Evolutionary conservation across 2,113 vertebrate genomes (phyloP).

Genomic region (Herpailurus yagouaroundi): DNA sequence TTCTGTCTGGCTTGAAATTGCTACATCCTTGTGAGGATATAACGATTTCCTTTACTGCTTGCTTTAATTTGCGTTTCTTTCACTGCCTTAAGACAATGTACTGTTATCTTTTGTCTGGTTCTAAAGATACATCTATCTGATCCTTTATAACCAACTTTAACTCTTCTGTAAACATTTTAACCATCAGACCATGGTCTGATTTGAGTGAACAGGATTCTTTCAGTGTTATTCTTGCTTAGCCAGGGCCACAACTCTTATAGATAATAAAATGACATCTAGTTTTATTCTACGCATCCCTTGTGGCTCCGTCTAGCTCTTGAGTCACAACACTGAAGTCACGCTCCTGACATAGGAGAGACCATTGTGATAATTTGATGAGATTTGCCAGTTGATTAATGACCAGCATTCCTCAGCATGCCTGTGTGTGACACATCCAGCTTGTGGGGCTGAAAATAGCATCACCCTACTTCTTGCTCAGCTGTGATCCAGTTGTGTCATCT

Average conservation of each 20-base stretch:
- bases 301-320: not conserved
- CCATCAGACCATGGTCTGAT: not conserved
- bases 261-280: not conserved
- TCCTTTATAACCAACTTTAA: not conserved
- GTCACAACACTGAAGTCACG: not conserved
- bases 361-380: not conserved
- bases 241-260: not conserved
- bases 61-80: slow-evolving; percentile 43
- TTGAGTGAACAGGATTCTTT: not conserved
- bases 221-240: not conserved
- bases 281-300: not conserved
- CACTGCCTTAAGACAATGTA: not conserved
- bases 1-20: slow-evolving; percentile 2
- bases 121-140: not conserved
- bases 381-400: not conserved
- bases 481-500: not conserved
- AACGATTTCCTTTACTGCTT: not conserved
- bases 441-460: not conserved
- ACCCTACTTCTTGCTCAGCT: not conserved
- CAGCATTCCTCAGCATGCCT: not conserved
- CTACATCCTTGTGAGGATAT: not conserved
- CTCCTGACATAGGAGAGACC: not conserved
- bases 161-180: slow-evolving; percentile 36
- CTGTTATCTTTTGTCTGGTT: not conserved
- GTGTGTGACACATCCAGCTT: not conserved